Evolutionary conservation across 2,113 vertebrate genomes (phyloP).

Genomic region (Ptilonorhynchus violaceus): DNA sequence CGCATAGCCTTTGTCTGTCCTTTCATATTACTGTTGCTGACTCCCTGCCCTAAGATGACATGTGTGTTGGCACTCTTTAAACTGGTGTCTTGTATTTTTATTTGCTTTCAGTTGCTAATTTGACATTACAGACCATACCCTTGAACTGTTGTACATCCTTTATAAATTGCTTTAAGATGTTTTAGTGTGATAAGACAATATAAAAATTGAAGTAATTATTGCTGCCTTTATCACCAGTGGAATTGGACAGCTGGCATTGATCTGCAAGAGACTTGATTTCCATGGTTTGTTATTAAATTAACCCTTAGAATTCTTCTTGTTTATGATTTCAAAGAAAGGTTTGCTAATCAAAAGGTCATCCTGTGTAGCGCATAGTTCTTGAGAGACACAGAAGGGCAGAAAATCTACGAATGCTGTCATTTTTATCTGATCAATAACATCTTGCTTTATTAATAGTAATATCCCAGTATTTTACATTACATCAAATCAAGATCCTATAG

Average conservation of each 20-base stretch:
- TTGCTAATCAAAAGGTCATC: background rate
- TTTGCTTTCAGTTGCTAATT: constrained; percentile 6
- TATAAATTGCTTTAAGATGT: constrained; percentile 44
- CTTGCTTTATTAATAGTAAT: background rate
- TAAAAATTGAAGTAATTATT: constrained; percentile 42
- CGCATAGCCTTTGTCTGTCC: background rate
- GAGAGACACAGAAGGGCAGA: background rate
- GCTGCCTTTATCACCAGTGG: background rate
- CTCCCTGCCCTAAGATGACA: background rate
- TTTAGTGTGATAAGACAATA: constrained; percentile 17
- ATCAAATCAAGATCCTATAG: background rate
- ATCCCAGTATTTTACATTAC: background rate
- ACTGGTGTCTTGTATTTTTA: background rate
- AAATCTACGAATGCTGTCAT: background rate
- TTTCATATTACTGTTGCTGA: background rate
- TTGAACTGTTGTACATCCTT: background rate
- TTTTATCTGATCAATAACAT: background rate
- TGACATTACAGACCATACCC: background rate
- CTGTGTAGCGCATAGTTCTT: background rate
- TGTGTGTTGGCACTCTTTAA: background rate
- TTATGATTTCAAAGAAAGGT: background rate
- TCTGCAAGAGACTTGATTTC: constrained; percentile 21
- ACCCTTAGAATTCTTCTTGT: constrained; percentile 1
- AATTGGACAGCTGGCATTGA: constrained; percentile 33
- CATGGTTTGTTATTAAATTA: constrained; percentile 20